Percentiles rank a stretch among this genome's conserved stretches.
Conservation (phyloP, 2,797 vertebrate species). For the Thunnus albacares region DNA sequence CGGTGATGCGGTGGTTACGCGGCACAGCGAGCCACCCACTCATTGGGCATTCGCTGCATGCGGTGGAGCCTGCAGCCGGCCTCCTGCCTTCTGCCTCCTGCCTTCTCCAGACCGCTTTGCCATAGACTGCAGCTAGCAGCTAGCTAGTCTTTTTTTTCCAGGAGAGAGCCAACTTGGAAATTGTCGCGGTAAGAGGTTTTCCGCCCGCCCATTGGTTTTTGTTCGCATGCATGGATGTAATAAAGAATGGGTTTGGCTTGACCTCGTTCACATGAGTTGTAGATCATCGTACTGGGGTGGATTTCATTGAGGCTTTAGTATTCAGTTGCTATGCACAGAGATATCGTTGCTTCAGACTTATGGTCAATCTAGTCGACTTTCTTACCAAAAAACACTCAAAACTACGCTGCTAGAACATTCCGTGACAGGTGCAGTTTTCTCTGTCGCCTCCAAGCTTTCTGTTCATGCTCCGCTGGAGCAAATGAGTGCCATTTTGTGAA, state of each 20-base stretch:
- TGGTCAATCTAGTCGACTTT: conserved; percentile 18
- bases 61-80: conserved; percentile 52
- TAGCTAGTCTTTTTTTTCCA: conserved; percentile 32
- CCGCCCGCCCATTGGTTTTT: background rate
- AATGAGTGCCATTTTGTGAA: conserved; percentile 69
- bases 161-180: conserved; percentile 41
- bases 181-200: conserved; percentile 51
- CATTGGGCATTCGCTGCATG: conserved; percentile 69
- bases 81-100: conserved; percentile 12
- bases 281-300: background rate
- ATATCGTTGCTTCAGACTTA: conserved; percentile 19
- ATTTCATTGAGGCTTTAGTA: background rate
- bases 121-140: conserved; percentile 50
- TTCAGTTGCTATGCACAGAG: background rate
- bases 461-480: conserved; percentile 50
- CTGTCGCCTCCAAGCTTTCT: conserved; percentile 50
- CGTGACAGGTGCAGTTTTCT: conserved; percentile 76
- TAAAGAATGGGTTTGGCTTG: background rate
- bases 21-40: conserved; percentile 55
- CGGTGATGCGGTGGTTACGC: conserved; percentile 68
- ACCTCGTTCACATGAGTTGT: conserved; percentile 29
- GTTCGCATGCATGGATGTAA: conserved; percentile 21
- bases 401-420: conserved; percentile 34
- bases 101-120: conserved; percentile 28
- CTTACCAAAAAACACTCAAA: conserved; percentile 15